Evolutionary conservation across 2,113 vertebrate genomes (phyloP).

Genomic region (Rhineura floridana): DNA sequence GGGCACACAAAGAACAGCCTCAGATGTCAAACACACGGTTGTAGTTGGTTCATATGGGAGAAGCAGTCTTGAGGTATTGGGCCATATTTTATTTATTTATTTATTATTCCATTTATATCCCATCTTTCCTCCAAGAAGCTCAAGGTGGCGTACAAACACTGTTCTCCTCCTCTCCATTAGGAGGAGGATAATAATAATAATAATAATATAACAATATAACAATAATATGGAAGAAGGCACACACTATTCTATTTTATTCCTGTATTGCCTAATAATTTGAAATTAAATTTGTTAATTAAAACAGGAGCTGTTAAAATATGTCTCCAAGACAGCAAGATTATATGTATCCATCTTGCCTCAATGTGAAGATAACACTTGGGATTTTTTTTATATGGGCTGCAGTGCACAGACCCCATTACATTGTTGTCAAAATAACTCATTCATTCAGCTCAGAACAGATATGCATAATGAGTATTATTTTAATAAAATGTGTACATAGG

Average conservation of each 20-base stretch:
- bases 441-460: not conserved
- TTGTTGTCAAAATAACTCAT: not conserved
- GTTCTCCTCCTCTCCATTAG: too few relatives aligned
- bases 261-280: constrained; percentile 49
- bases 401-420: not conserved
- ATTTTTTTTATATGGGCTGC: constrained; percentile 15
- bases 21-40: too few relatives aligned
- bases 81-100: too few relatives aligned
- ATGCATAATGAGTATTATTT: constrained; percentile 2
- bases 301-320: constrained; percentile 59
- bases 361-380: constrained; percentile 50
- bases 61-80: too few relatives aligned
- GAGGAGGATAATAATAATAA: too few relatives aligned
- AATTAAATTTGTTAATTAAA: constrained; percentile 75
- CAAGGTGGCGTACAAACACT: too few relatives aligned
- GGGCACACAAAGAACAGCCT: too few relatives aligned
- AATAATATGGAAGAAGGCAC: constrained; percentile 74
- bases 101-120: too few relatives aligned
- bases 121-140: too few relatives aligned
- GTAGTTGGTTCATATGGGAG: too few relatives aligned
- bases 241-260: constrained; percentile 49
- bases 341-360: constrained; percentile 45
- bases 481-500: not conserved
- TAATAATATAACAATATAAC: too few relatives aligned
- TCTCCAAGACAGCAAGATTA: constrained; percentile 51